Evolutionary conservation across 2,113 vertebrate species (phyloP).

Genomic region (Synchiropus splendidus): DNA sequence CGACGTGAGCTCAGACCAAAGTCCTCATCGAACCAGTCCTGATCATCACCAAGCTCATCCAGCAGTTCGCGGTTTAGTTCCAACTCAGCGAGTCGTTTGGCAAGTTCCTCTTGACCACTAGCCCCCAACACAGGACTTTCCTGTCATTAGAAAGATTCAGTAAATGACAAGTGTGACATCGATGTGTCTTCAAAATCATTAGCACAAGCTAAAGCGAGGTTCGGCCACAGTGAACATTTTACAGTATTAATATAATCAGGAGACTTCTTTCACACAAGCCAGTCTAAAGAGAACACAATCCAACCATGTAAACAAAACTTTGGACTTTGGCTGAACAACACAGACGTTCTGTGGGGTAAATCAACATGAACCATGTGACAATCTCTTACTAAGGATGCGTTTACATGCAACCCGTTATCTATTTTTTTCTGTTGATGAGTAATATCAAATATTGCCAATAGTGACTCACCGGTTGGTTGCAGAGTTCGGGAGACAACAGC

Average conservation of each 20-base stretch:
- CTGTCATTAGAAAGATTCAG: slow-evolving; percentile 38
- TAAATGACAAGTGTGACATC: not conserved
- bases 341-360: slow-evolving; percentile 15
- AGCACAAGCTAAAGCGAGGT: not conserved
- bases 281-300: slow-evolving; percentile 7
- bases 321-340: slow-evolving; percentile 49
- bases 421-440: too few species aligned
- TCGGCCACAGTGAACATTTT: too few species aligned
- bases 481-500: slow-evolving; percentile 85
- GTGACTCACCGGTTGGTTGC: slow-evolving; percentile 79
- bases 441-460: not conserved
- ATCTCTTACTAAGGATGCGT: too few species aligned
- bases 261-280: not conserved
- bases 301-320: slow-evolving; percentile 30
- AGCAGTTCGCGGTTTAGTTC: slow-evolving; percentile 83
- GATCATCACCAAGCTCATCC: slow-evolving; percentile 81
- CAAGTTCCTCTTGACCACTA: slow-evolving; percentile 85
- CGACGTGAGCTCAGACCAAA: slow-evolving; percentile 85
- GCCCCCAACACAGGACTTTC: slow-evolving; percentile 85
- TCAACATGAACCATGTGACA: slow-evolving; percentile 22
- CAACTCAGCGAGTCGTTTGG: slow-evolving; percentile 85
- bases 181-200: not conserved
- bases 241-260: not conserved
- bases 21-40: slow-evolving; percentile 98
- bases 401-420: too few species aligned